Evolutionary conservation across 23 tunicate genomes (phyloP).

Genomic region (Diplosoma virens): DNA sequence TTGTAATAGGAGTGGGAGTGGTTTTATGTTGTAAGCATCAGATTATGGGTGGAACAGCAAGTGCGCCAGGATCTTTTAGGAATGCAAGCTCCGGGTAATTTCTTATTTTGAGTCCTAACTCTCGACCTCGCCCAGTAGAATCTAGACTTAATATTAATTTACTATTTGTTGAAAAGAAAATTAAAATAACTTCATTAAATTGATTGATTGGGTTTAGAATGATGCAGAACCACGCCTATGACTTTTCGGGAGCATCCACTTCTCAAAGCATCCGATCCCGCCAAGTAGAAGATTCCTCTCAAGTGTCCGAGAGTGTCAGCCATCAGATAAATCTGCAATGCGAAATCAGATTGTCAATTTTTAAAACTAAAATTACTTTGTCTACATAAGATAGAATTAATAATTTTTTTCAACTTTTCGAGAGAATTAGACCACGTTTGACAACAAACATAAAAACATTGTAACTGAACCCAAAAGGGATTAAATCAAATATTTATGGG

Average conservation of each 20-base stretch:
- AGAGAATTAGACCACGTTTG: background rate
- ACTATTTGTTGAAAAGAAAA: background rate
- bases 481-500: too few species aligned
- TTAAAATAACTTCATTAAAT: background rate
- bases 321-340: conserved; percentile 36
- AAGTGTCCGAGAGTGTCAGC: conserved; percentile 63
- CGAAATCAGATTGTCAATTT: background rate
- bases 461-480: too few species aligned
- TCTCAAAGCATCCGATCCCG: conserved; percentile 65
- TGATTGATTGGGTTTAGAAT: conserved; percentile 7
- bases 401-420: too few species aligned
- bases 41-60: background rate
- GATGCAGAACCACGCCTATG: conserved; percentile 64
- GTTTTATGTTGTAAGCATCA: conserved; percentile 53
- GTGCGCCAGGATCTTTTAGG: conserved; percentile 41
- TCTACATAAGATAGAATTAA: too few species aligned
- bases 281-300: conserved; percentile 60
- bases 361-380: too few species aligned
- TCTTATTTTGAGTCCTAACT: background rate
- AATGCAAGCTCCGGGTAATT: conserved; percentile 33
- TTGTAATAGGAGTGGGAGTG: conserved; percentile 32
- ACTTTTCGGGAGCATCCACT: conserved; percentile 60
- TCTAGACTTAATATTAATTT: background rate
- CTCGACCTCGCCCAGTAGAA: too few species aligned
- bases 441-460: background rate